These are phyloP conservation scores for Ferdinandea cuprea DNA, from an alignment of 2,888 invertebrate genomes.

Conservation along the genomic window DNA sequence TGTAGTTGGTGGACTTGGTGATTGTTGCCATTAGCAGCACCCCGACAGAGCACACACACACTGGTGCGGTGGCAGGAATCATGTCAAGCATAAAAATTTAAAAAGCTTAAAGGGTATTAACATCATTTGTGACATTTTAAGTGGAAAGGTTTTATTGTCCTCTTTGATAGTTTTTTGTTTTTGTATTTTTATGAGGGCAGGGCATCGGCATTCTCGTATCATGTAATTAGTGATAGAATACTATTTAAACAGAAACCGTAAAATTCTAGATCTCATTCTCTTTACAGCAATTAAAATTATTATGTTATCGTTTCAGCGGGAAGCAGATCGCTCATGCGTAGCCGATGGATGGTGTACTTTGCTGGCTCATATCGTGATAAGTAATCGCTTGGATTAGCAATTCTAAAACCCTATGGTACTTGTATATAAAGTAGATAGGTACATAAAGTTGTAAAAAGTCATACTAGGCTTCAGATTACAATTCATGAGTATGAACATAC, in stretches of 20 bases:
- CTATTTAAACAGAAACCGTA: conserved; percentile 20
- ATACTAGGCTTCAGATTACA: too few relatives aligned
- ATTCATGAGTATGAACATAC: too few relatives aligned
- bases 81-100: conserved; percentile 45
- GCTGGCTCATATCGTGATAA: too few relatives aligned
- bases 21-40: conserved; percentile 14
- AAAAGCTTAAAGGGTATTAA: conserved; percentile 44
- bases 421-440: too few relatives aligned
- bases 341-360: background rate
- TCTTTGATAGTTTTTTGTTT: background rate
- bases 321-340: conserved; percentile 21
- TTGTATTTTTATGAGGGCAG: conserved; percentile 2
- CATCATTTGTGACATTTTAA: conserved; percentile 59
- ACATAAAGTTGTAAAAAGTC: background rate
- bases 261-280: background rate
- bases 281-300: background rate
- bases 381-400: background rate
- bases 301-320: background rate
- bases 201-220: background rate
- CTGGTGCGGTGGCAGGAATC: conserved; percentile 34
- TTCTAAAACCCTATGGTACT: background rate
- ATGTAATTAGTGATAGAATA: conserved; percentile 21
- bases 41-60: background rate
- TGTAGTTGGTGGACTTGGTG: background rate
- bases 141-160: conserved; percentile 35